Percentiles rank a stretch among this genome's conserved stretches.
Evolutionary conservation across 1,140 invertebrate genomes (phyloP).

Genomic region (Euura saliciscinereae): DNA sequence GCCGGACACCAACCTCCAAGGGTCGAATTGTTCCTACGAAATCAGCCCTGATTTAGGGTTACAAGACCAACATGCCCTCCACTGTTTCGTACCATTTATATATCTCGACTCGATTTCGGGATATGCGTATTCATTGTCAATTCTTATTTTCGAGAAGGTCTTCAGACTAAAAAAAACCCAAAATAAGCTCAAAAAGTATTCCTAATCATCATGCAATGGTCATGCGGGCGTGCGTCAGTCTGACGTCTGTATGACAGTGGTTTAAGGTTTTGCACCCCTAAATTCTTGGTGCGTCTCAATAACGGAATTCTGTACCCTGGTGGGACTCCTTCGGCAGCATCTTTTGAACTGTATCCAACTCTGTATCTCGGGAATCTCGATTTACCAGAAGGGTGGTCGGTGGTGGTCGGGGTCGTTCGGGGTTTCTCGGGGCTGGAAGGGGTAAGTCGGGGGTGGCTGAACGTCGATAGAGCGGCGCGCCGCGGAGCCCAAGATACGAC

Average conservation of each 20-base stretch:
- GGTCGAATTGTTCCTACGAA: constrained; percentile 58
- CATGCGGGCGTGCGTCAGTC: too few relatives aligned
- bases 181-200: too few relatives aligned
- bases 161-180: too few relatives aligned
- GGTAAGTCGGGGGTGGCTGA: constrained; percentile 47
- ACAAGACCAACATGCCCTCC: neutral
- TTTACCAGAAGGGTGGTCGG: constrained; percentile 15
- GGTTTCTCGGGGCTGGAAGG: constrained; percentile 32
- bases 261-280: too few relatives aligned
- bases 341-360: constrained; percentile 30
- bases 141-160: too few relatives aligned
- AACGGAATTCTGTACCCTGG: constrained; percentile 31
- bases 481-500: constrained; percentile 61
- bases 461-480: constrained; percentile 62
- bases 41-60: constrained; percentile 58
- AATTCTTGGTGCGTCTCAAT: constrained; percentile 44
- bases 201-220: too few relatives aligned
- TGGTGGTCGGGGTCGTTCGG: constrained; percentile 8
- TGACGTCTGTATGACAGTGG: too few relatives aligned
- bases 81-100: too few relatives aligned
- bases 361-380: constrained; percentile 50
- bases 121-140: too few relatives aligned
- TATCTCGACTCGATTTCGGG: too few relatives aligned
- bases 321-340: constrained; percentile 23
- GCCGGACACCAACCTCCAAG: constrained; percentile 44